These are phyloP conservation scores for Amyelois transitella DNA, from an alignment of 1,140 invertebrate species.

Conservation along the genomic window DNA sequence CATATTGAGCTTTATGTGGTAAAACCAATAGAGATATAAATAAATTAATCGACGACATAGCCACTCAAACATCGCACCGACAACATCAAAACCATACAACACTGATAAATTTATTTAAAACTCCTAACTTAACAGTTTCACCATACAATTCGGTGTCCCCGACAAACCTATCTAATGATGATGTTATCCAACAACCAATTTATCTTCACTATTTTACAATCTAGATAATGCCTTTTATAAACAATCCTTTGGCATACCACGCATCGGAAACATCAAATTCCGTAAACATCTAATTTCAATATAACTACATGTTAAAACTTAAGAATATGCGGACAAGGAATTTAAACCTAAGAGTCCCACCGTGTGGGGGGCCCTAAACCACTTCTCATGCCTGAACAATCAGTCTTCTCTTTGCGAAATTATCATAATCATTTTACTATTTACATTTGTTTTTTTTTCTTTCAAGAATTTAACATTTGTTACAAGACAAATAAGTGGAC, in stretches of 20 bases:
- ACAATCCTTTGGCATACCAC: constrained; percentile 24
- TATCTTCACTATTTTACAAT: constrained; percentile 11
- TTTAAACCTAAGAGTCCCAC: too few species aligned
- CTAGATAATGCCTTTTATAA: constrained; percentile 19
- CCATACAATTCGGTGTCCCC: constrained; percentile 20
- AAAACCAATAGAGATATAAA: not conserved
- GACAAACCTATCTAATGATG: constrained; percentile 18
- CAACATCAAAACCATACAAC: constrained; percentile 18
- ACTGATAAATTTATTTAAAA: constrained; percentile 9
- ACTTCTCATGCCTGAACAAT: constrained; percentile 63
- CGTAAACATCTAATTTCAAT: constrained; percentile 37
- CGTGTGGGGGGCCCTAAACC: too few species aligned
- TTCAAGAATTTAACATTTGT: constrained; percentile 19
- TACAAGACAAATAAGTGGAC: too few species aligned
- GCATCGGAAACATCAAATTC: constrained; percentile 18
- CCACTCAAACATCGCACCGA: not conserved
- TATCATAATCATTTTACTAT: constrained; percentile 46
- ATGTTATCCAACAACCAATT: constrained; percentile 13
- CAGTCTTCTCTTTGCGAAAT: constrained; percentile 72
- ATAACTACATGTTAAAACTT: constrained; percentile 51
- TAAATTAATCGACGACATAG: not conserved
- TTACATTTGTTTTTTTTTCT: constrained; percentile 33
- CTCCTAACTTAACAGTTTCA: constrained; percentile 6
- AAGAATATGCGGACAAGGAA: constrained; percentile 52
- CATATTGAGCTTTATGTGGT: too few species aligned